A percentile compares a stretch with the other conserved stretches of the same genome.
phyloP scores from a whole-genome alignment of 1,140 invertebrate species.

The Heliconius himera region DNA sequence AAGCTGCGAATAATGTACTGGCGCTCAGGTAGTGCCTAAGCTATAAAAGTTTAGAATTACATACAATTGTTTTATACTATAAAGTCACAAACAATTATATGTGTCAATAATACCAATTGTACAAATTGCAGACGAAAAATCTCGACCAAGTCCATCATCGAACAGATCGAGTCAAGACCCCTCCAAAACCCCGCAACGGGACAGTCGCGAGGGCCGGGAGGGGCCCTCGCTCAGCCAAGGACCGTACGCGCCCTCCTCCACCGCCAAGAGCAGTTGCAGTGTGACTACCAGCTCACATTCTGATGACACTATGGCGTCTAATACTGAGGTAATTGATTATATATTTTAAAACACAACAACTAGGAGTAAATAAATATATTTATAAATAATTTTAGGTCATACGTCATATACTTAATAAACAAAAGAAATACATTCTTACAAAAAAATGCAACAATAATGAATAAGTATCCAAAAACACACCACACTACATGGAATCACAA shows the following conservation, averaged over 20 bases:
- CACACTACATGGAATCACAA: too few species aligned
- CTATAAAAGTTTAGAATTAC: too few species aligned
- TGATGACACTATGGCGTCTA: conserved; percentile 62
- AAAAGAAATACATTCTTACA: too few species aligned
- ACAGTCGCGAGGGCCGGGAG: conserved; percentile 57
- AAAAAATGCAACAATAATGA: too few species aligned
- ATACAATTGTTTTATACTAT: too few species aligned
- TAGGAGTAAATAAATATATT: too few species aligned
- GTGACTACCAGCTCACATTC: conserved; percentile 56
- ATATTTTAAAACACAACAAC: neutral
- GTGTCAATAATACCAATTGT: neutral
- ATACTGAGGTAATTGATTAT: conserved; percentile 54
- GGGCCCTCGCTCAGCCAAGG: conserved; percentile 65
- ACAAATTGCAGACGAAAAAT: conserved; percentile 71
- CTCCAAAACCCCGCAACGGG: conserved; percentile 76
- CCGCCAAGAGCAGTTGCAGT: conserved; percentile 66
- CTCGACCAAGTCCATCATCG: conserved; percentile 77
- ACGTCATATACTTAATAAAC: too few species aligned
- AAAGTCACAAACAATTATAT: too few species aligned
- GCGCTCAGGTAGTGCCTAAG: too few species aligned
- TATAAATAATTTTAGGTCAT: too few species aligned
- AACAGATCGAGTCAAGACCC: conserved; percentile 76
- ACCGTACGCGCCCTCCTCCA: conserved; percentile 74
- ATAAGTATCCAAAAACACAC: too few species aligned
- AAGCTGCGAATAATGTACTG: too few species aligned